These are phyloP conservation scores for Drosophila anomalata DNA, from an alignment of 2,888 invertebrate genomes.

Conservation along the genomic window DNA sequence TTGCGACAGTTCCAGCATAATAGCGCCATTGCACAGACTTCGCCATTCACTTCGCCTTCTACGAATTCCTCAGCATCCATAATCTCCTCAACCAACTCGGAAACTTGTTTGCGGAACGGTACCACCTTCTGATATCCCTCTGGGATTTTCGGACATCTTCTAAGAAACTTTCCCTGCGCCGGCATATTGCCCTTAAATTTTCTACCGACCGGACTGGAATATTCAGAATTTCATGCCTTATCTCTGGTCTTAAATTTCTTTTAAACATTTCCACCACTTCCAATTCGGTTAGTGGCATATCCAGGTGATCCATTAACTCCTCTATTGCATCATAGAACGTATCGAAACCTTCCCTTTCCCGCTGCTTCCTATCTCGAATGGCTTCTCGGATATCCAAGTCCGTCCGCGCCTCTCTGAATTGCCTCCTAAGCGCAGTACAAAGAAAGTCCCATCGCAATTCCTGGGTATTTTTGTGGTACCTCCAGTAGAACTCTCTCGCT, in stretches of 20 bases:
- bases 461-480: constrained; percentile 3
- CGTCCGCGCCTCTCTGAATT: not conserved
- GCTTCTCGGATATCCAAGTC: not conserved
- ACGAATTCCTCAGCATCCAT: no score
- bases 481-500: constrained; percentile 4
- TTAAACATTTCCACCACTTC: not conserved
- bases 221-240: constrained; percentile 2
- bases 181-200: no score
- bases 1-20: no score
- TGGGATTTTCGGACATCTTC: no score
- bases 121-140: no score
- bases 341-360: not conserved
- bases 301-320: constrained; percentile 1
- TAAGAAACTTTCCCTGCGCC: no score
- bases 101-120: no score
- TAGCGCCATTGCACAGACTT: no score
- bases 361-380: not conserved
- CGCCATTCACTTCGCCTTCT: no score
- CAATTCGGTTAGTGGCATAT: not conserved
- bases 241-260: not conserved
- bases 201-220: no score
- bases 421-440: no score
- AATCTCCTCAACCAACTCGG: no score
- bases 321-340: constrained; percentile 2
- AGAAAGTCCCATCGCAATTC: not conserved